These are phyloP conservation scores for Coleophora deauratella DNA, from an alignment of 2,888 invertebrate species.

Conservation along the genomic window DNA sequence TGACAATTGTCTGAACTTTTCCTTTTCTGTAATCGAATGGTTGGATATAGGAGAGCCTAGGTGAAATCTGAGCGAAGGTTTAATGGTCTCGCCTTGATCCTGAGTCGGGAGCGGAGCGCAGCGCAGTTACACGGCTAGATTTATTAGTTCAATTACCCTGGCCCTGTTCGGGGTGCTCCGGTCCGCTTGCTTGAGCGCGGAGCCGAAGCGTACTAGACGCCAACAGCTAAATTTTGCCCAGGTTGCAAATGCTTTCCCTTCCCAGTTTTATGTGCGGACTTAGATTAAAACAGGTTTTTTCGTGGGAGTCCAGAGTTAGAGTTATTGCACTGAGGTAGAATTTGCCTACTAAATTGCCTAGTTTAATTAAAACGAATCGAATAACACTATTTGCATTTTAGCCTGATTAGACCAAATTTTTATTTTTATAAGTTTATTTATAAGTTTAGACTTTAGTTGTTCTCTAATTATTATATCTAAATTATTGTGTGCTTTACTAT, in stretches of 20 bases:
- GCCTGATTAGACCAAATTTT: no score
- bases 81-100: conserved; percentile 61
- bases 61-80: conserved; percentile 50
- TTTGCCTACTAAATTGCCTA: neutral
- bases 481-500: no score
- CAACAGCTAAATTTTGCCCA: conserved; percentile 60
- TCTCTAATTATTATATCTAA: no score
- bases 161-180: conserved; percentile 44
- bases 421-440: no score
- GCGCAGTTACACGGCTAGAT: conserved; percentile 61
- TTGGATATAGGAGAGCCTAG: conserved; percentile 21
- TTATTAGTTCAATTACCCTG: conserved; percentile 72
- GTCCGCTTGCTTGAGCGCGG: conserved; percentile 51
- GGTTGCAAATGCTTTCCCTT: conserved; percentile 39
- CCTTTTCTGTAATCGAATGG: neutral
- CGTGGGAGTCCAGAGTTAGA: neutral
- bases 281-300: neutral
- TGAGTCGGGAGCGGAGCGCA: conserved; percentile 27
- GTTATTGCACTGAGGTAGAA: no score
- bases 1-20: no score
- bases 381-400: no score
- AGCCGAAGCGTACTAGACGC: conserved; percentile 31
- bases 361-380: conserved; percentile 3
- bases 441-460: no score
- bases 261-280: conserved; percentile 13